Conservation (phyloP, 1,140 invertebrate species). For the Calliphora vicina region DNA sequence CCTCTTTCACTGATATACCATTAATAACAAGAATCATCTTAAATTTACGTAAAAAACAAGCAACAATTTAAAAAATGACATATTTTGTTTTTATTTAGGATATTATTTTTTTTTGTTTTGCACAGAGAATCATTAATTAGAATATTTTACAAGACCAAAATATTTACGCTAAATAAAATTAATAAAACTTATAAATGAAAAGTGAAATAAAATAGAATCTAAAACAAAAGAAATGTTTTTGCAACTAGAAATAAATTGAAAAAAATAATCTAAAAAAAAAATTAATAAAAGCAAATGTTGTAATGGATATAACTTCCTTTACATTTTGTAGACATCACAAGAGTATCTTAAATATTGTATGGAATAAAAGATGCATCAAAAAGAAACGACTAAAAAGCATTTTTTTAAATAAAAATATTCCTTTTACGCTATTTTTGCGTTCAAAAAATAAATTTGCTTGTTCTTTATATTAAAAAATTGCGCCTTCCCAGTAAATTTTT, state of each 20-base stretch:
- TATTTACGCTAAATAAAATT: conserved; percentile 22
- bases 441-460: conserved; percentile 26
- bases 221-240: neutral
- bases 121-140: neutral
- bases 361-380: neutral
- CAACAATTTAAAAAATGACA: neutral
- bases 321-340: conserved; percentile 5
- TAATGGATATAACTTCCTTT: conserved; percentile 21
- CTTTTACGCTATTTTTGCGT: neutral
- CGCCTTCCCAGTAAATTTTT: conserved; percentile 47
- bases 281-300: too few species aligned
- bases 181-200: neutral
- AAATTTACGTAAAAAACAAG: too few species aligned
- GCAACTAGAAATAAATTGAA: neutral
- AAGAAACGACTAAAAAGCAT: conserved; percentile 19
- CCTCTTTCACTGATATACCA: too few species aligned
- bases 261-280: conserved; percentile 10
- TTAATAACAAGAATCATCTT: too few species aligned
- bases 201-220: neutral
- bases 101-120: conserved; percentile 23
- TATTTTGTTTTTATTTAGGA: conserved; percentile 11
- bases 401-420: conserved; percentile 1
- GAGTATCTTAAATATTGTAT: neutral
- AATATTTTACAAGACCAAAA: conserved; percentile 26
- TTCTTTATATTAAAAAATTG: conserved; percentile 56